Evolutionary conservation across 2,113 vertebrate genomes (phyloP).

Genomic region (Hypomesus transpacificus): DNA sequence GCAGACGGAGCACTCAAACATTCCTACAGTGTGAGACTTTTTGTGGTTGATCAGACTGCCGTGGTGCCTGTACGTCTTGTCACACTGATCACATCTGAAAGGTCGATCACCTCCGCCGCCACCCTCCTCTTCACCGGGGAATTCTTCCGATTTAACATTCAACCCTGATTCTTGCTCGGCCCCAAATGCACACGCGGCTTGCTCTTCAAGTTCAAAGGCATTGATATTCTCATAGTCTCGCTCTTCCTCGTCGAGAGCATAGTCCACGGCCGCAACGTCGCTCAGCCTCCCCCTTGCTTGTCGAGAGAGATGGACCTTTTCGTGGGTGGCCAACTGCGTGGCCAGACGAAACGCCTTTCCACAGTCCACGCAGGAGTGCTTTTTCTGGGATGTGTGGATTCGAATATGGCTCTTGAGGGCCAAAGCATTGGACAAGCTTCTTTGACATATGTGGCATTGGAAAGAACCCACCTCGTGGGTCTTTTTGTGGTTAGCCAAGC

Average conservation of each 20-base stretch:
- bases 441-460: conserved; percentile 74
- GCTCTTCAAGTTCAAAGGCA: conserved; percentile 28
- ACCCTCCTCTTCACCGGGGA: conserved; percentile 52
- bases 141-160: conserved; percentile 18
- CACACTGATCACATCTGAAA: conserved; percentile 78
- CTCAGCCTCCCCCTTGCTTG: conserved; percentile 41
- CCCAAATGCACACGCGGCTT: conserved; percentile 1
- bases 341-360: conserved; percentile 72
- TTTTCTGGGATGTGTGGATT: conserved; percentile 70
- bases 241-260: conserved; percentile 17
- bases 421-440: conserved; percentile 73
- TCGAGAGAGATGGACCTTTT: conserved; percentile 62
- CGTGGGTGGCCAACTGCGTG: conserved; percentile 67
- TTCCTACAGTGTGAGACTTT: conserved; percentile 82
- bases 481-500: conserved; percentile 81
- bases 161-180: conserved; percentile 20
- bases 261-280: conserved; percentile 32
- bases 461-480: conserved; percentile 81
- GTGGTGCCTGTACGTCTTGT: conserved; percentile 84
- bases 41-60: conserved; percentile 87
- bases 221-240: conserved; percentile 39
- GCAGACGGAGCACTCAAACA: conserved; percentile 82
- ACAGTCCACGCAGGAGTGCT: conserved; percentile 67
- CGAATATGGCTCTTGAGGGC: conserved; percentile 74
- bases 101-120: conserved; percentile 54